A percentile compares a stretch with the other conserved stretches of the same genome.
Evolutionary conservation across 1,140 invertebrate species (phyloP).

Genomic region (Contarinia nasturtii): DNA sequence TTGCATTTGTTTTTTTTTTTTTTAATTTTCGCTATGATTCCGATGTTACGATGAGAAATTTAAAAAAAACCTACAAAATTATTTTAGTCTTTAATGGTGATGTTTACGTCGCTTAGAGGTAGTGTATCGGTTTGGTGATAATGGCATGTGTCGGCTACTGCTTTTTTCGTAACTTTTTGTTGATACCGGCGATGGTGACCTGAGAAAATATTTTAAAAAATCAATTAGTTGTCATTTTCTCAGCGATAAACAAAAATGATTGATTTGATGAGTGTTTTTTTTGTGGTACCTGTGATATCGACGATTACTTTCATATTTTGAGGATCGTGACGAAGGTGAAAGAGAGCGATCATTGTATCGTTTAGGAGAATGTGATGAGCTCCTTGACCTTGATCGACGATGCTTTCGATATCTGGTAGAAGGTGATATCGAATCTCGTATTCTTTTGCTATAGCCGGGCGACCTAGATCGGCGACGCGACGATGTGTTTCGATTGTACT

Average conservation of each 20-base stretch:
- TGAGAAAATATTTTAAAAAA: neutral
- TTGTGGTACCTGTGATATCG: neutral
- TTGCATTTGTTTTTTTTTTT: too few species aligned
- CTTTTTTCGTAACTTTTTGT: too few species aligned
- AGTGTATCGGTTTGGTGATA: conserved; percentile 5
- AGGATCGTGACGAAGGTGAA: conserved; percentile 7
- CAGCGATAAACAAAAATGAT: neutral
- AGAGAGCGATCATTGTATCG: conserved; percentile 13
- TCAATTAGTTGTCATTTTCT: neutral
- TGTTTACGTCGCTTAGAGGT: neutral
- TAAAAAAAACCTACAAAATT: neutral
- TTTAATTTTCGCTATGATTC: too few species aligned
- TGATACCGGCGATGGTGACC: conserved; percentile 1
- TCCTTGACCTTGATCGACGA: conserved; percentile 14
- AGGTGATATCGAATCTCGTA: conserved; percentile 1
- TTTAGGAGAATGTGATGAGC: conserved; percentile 15
- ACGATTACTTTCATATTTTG: conserved; percentile 10
- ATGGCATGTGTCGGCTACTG: neutral
- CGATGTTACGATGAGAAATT: neutral
- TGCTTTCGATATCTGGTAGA: conserved; percentile 12
- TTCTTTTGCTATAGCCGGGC: conserved; percentile 7
- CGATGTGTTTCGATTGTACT: conserved; percentile 8
- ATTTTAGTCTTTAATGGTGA: neutral
- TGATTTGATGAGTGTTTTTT: neutral
- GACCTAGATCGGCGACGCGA: conserved; percentile 6